Base-by-base conservation (phyloP, 1,140 invertebrate genomes). In the Ceratina calcarata region DNA sequence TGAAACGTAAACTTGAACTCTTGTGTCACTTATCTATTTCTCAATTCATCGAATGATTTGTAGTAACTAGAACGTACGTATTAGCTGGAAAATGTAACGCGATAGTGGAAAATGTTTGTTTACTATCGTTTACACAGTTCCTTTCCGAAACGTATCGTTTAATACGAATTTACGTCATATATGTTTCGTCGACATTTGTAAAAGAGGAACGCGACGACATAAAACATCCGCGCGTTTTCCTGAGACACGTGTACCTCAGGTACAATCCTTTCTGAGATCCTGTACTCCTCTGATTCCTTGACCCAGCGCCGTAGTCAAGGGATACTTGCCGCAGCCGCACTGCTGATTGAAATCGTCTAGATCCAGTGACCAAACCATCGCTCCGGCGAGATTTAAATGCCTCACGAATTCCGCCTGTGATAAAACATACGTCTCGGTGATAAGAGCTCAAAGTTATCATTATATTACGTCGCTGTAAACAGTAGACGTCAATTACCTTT, bases 281-380 rank as follows among this genome's bases (percentile, higher is more conserved):
- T 24, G n/a, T 8, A 24, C 22, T 53, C 70, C 80, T 53, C 61
- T 74, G 2, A 89, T 58, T 64, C 71, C 93, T 71, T 95, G 93
- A 85, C 96, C 96, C 0, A 98, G 94, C 2, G 95, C 95, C 16
- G 94, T 94, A 16, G 98, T 90, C 13, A 98, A 87, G 0, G 97
- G 97, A 83, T 95, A 97, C 0, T 95, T 92, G 87, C 96, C 97
- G 18, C 92, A 92, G 84, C 97, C 97, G 89, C 97, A 98, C 0
- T 93, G 91, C 89, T 98, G 97, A 37, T 94, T 95, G 86, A 97
- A 98, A 88, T 99, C 98, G 86, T 99, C 97, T 74, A 99, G 91
- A 89, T 99, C 98, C 1, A 99, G 93, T 0, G 98, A 98, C 97
- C 97, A 99, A 0, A 97, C 95, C 82, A 97, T 96, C 1, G 96